Base-by-base conservation (phyloP, 1,140 invertebrate genomes). In the Pissodes strobi region DNA sequence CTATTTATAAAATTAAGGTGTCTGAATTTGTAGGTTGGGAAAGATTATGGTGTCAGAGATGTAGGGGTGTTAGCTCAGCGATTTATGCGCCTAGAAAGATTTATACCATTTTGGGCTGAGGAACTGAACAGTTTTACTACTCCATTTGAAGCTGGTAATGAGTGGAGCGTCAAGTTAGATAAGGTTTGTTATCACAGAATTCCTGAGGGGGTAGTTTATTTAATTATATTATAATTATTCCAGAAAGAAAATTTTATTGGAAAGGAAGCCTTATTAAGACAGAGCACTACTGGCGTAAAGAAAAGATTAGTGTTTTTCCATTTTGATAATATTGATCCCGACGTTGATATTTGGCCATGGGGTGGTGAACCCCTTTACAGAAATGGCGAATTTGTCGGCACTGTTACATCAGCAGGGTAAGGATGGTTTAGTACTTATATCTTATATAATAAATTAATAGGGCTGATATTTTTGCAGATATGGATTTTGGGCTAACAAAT, bases 271-370 rank as follows among this genome's bases (percentile, higher is more conserved):
- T 76, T 94, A 10, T 74, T 88, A 65, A 79, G 81, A 64, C 90
- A 93, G 76, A 87, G 87, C 74, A 78, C 86, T 46, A 77, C 84
- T 60, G 90, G 90, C 4, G 85, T 93, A 1, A 85, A 77, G 21
- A 86, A 86, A 70, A 77, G 84, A 69, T 82, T 91, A 57, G 87
- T 90, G 1, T 85, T 92, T 72, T 87, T 94, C 58, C 76, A 89
- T 9, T 75, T 94, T 2, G 85, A 91, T 57, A 83, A 89, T 70
- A 85, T 90, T 71, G 87, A 93, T 79, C 76, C 83, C 2, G 86
- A 91, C 57, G 82, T 81, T 18, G 86, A 93, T 78, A 83, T 89
- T 15, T 92, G 90, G 90, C 87, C 90, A 0, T 92, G 90, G 87
- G 90, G 90, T 34, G 87, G 87, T 34, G 92, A 94, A 74, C 89